Evolutionary conservation across 35 echinoderm and acorn worm genomes (phyloP).

Genomic region (Lytechinus pictus): DNA sequence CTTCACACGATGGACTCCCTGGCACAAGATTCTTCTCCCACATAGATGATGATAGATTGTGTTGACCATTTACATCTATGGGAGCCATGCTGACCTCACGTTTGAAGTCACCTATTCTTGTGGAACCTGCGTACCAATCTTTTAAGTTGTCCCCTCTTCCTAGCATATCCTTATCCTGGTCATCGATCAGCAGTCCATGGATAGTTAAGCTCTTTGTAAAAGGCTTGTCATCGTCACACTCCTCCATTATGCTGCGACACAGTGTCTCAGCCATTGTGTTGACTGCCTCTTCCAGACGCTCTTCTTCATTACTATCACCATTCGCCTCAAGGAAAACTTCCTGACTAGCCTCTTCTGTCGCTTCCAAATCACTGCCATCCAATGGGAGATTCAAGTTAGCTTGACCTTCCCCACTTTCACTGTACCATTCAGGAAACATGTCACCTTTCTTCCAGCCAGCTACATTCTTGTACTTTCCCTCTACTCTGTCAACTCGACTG

Average conservation of each 20-base stretch:
- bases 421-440: constrained; percentile 59
- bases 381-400: neutral
- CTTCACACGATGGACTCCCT: constrained; percentile 70
- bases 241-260: constrained; percentile 89
- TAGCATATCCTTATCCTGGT: neutral
- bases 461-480: constrained; percentile 3
- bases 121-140: constrained; percentile 36
- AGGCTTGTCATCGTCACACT: constrained; percentile 55
- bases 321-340: neutral
- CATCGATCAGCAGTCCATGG: constrained; percentile 2
- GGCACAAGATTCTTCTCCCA: constrained; percentile 89
- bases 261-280: constrained; percentile 88
- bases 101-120: constrained; percentile 39
- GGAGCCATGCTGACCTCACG: constrained; percentile 33
- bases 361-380: neutral
- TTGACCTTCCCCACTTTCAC: neutral
- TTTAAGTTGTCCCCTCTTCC: constrained; percentile 41
- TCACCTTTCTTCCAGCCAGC: constrained; percentile 63
- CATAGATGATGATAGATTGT: constrained; percentile 45
- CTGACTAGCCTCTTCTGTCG: neutral
- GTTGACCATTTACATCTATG: neutral
- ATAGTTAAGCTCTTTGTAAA: neutral
- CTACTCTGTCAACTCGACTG: constrained; percentile 51
- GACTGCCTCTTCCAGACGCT: constrained; percentile 82
- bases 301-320: constrained; percentile 50